Base-by-base conservation (phyloP, 1,140 invertebrate genomes). In the Asobara japonica region DNA sequence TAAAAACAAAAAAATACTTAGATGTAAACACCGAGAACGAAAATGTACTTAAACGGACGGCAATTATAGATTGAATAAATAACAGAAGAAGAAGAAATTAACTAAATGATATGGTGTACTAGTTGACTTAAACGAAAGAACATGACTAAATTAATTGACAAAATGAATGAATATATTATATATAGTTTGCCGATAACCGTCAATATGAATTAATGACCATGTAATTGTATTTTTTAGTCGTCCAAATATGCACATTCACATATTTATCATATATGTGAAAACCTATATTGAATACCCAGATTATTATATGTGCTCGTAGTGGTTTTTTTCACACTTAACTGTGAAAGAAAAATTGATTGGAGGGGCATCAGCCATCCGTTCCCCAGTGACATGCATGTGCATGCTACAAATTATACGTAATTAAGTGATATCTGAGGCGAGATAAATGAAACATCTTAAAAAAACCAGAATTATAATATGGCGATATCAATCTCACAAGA, bases 151-250 rank as follows among this genome's bases (percentile, higher is more conserved):
- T 27, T 13, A 18, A 56, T 29, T 48, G 7, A 67, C 11, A 72
- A 79, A 78, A 79, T 71, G 80, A 73, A 79, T 79, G 67, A 76
- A 76, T 79, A 77, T 79, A 79, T 77, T 73, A 81, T 80, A 77
- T 69, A 80, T 80, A 80, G 75, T 77, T 79, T 81, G 78, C 77
- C 78, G 75, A 76, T n/a, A 78, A 74, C 78, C 73, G 72, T 45
- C 33, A 64, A 76, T 77, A 74, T 68, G 36, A 38, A 38, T 72
- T 61, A 45, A 36, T 69, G 18, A 33, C 61, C 11, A 31, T 38
- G 11, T 64, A 74, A 77, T 78, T 80, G 77, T 82, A 81, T 82
- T 83, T 80, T 77, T 74, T 83, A 83, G 81, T 5, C 51, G 51
- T 56, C 51, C 16, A 56, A 56, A 56, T 56, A 56, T 56, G 51